Conservation (phyloP, 2,113 vertebrate genomes). For the Tupaia chinensis region DNA sequence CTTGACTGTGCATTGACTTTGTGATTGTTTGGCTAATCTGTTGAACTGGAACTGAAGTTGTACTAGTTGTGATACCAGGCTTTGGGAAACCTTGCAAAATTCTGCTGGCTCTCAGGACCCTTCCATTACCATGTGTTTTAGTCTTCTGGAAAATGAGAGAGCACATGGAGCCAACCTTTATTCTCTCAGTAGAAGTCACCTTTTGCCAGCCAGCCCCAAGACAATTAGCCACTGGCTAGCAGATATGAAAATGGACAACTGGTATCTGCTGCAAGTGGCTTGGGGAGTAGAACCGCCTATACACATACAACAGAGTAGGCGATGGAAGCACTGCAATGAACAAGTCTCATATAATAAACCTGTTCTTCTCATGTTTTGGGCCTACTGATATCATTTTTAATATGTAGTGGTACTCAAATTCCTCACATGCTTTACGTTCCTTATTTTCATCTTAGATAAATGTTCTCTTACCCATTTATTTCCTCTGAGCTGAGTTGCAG, state of each 20-base stretch:
- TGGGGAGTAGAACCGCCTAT: not conserved
- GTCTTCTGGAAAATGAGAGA: not conserved
- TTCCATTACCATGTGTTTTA: not conserved
- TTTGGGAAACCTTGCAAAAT: not conserved
- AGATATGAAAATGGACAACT: not conserved
- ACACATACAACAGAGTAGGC: not conserved
- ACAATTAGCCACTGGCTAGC: not conserved
- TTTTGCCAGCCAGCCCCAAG: not conserved
- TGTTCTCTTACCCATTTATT: not conserved
- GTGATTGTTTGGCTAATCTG: not conserved
- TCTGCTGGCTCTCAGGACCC: not conserved
- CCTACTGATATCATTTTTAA: not conserved
- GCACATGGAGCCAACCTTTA: not conserved
- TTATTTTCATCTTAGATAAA: constrained; percentile 6
- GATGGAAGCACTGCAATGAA: too few relatives aligned
- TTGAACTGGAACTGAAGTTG: not conserved
- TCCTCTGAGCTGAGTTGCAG: not conserved
- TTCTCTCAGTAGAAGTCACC: not conserved
- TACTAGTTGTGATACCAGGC: not conserved
- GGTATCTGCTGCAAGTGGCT: not conserved
- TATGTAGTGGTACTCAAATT: not conserved
- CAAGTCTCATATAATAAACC: not conserved
- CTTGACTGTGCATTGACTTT: not conserved
- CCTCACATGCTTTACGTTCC: not conserved
- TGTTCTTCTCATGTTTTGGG: not conserved